phyloP scores from a whole-genome alignment of 1,140 invertebrate genomes.

The Macrotrachela quadricornifera region DNA sequence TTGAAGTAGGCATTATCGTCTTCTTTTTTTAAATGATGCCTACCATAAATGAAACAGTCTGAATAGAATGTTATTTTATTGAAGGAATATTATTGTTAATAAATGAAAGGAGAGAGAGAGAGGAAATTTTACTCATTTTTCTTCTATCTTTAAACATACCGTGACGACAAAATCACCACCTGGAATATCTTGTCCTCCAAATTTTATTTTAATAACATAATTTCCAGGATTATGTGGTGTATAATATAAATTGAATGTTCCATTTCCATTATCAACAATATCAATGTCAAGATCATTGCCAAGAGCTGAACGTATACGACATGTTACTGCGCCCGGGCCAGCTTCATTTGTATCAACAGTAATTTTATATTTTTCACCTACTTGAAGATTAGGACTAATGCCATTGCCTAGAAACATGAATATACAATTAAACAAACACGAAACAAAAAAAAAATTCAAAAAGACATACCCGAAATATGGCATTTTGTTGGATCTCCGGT shows the following conservation, averaged over 20 bases:
- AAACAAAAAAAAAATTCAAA: no score
- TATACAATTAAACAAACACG: no score
- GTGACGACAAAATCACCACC: conserved; percentile 57
- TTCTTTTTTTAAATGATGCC: no score
- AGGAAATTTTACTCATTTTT: no score
- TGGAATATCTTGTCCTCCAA: conserved; percentile 60
- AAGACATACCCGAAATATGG: conserved; percentile 8
- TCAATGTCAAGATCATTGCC: conserved; percentile 57
- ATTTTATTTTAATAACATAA: conserved; percentile 64
- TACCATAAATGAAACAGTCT: no score
- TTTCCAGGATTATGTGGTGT: conserved; percentile 56
- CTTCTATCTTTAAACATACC: conserved; percentile 37
- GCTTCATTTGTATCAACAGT: conserved; percentile 60
- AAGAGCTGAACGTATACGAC: conserved; percentile 51
- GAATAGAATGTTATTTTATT: no score
- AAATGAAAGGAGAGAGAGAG: no score
- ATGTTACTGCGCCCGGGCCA: conserved; percentile 58
- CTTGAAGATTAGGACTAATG: conserved; percentile 15
- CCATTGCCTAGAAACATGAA: not conserved
- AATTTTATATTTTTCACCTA: conserved; percentile 55
- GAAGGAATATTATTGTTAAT: no score
- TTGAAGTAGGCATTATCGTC: no score
- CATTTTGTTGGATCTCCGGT: conserved; percentile 28
- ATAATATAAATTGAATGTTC: conserved; percentile 41
- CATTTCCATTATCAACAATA: conserved; percentile 61